Evolutionary conservation across 2,888 invertebrate genomes (phyloP).

Genomic region (Chamaedrilus cognettii): DNA sequence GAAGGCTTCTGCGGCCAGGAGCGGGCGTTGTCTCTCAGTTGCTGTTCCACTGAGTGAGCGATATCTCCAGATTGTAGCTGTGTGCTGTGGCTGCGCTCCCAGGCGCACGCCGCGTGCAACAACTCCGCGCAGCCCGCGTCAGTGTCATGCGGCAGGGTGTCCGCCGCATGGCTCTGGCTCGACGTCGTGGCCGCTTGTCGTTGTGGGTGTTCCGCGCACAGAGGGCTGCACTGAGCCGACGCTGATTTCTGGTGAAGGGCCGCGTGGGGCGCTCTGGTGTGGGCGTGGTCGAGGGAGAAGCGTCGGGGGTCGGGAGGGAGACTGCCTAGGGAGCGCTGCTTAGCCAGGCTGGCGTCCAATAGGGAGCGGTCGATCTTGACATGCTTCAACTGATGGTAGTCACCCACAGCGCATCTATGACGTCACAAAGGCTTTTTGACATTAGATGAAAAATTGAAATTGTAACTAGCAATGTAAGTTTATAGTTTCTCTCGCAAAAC

Average conservation of each 20-base stretch:
- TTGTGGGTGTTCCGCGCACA: neutral
- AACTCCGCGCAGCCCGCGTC: neutral
- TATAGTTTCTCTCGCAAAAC: too few species aligned
- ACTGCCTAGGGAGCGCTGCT: neutral
- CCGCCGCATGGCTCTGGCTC: neutral
- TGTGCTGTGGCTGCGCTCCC: too few species aligned
- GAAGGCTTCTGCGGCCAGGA: too few species aligned
- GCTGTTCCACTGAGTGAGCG: too few species aligned
- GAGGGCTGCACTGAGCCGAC: neutral
- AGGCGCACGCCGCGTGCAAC: too few species aligned
- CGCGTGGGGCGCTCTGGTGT: neutral
- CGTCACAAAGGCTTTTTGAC: neutral
- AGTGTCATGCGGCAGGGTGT: neutral
- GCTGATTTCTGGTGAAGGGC: too few species aligned
- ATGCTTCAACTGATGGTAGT: constrained; percentile 13
- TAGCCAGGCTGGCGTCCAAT: neutral
- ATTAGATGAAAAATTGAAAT: too few species aligned
- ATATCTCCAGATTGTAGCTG: too few species aligned
- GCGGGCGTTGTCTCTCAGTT: too few species aligned
- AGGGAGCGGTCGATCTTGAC: constrained; percentile 9
- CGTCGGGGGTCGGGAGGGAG: neutral
- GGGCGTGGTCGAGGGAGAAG: neutral
- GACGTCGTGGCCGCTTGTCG: neutral
- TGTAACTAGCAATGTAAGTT: too few species aligned
- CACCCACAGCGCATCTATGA: constrained; percentile 8